Evolutionary conservation across 2,113 vertebrate species (phyloP), one percentile per base, ranked within the genome.

Genomic region (Columbina picui): DNA sequence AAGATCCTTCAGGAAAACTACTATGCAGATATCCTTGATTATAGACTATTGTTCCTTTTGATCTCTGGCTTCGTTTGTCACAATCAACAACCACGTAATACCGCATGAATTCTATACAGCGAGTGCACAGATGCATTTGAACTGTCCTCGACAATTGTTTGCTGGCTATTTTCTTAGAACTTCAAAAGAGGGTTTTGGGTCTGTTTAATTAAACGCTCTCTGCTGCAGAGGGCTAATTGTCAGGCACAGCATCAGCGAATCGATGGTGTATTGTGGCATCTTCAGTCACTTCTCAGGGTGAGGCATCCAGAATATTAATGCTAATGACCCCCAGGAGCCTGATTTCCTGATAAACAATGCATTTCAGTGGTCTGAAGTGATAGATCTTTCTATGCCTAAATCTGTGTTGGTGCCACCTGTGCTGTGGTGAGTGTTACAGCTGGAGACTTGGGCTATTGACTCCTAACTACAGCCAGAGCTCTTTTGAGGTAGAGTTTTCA

Each of bases 21-120:
- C 88, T 95, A 70, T 84, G 77, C 86, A 88, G 92, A 94, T 95
- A 94, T 74, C 89, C 91, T 87, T 94, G 93, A 91, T 94, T 96
- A 65, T 73, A 85, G 59, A 4, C 75, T 53, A 73, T 96, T 84
- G 96, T 87, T 83, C 83, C 71, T 89, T 95, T 89, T 87, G 78
- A 83, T 91, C 84, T 83, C 57, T 23, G 12, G 76, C 77, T 79
- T 65, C 13, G 29, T 87, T 89, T 83, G 15, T 55, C n/a, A 41
- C 36, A 75, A 78, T 60, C 82, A 75, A 43, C 77, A 60, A 34
- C 36, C 10, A 38, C 22, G 53, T 57, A 34, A 50, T n/a, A 26
- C 47, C 0, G 4, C 57, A 8, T 17, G 21, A 60, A 65, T 70
- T 20, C 59, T 73, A 29, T 8, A 26, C 36, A 23, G 36, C 0